Conservation (phyloP, 1,140 invertebrate species). For the Patella vulgata region DNA sequence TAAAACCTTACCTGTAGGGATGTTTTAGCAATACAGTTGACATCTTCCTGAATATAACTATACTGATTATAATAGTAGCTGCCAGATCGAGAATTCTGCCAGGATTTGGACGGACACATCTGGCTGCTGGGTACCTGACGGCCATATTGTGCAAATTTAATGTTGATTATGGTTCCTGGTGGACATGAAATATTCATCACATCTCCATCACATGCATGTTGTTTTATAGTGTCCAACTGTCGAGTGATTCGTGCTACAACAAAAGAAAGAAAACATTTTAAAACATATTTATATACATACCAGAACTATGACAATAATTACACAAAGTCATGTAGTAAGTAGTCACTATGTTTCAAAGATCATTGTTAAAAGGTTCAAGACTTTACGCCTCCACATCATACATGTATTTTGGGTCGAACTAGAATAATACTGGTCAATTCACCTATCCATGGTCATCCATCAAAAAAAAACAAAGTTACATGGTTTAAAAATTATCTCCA, state of each 20-base stretch:
- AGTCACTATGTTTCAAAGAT: no score
- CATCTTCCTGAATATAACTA: slow-evolving; percentile 48
- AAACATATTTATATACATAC: background rate
- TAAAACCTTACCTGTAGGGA: slow-evolving; percentile 56
- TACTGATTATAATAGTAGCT: slow-evolving; percentile 7
- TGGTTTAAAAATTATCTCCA: no score
- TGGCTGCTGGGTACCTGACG: slow-evolving; percentile 53
- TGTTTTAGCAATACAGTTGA: slow-evolving; percentile 56
- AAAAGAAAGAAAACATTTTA: background rate
- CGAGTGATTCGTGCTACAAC: slow-evolving; percentile 83
- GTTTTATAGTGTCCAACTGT: slow-evolving; percentile 87
- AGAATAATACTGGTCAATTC: no score
- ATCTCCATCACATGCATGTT: slow-evolving; percentile 87
- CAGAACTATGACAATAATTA: no score
- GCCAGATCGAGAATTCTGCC: slow-evolving; percentile 6
- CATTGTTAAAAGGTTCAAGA: no score
- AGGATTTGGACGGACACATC: slow-evolving; percentile 37
- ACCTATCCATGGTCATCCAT: no score
- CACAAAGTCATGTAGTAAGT: no score
- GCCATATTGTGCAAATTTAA: slow-evolving; percentile 80
- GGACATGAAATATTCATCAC: slow-evolving; percentile 85
- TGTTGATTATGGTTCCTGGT: slow-evolving; percentile 84
- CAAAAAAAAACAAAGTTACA: no score
- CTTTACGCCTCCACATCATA: no score
- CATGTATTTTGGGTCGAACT: no score